A percentile compares a stretch with the other conserved stretches of the same genome.
These are phyloP conservation scores for Corydoras sp. DNA, from an alignment of 2,113 vertebrate genomes.

Conservation along the genomic window DNA sequence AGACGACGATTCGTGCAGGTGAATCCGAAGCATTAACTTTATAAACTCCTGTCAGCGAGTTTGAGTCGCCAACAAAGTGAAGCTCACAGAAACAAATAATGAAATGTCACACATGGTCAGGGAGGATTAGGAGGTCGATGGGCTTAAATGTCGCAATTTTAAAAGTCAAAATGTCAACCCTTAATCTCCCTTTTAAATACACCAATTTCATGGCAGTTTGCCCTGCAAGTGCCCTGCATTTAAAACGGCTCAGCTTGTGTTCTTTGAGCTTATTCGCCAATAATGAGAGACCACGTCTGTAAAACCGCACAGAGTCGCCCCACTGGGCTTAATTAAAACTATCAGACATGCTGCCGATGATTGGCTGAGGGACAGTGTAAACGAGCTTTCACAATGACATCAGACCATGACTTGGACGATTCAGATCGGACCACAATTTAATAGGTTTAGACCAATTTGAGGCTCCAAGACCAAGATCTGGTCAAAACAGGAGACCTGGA, in stretches of 20 bases:
- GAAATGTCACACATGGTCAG: slow-evolving; percentile 41
- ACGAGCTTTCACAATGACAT: background rate
- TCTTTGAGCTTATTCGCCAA: background rate
- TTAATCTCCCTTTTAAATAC: slow-evolving; percentile 44
- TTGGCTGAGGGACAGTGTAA: background rate
- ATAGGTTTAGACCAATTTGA: too few species aligned
- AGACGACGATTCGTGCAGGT: background rate
- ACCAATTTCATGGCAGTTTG: slow-evolving; percentile 41
- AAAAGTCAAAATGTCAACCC: slow-evolving; percentile 45
- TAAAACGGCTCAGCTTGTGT: slow-evolving; percentile 14
- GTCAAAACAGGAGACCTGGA: too few species aligned
- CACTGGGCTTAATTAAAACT: slow-evolving; percentile 2
- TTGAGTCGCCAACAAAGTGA: background rate
- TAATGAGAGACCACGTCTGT: background rate
- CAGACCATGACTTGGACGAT: background rate
- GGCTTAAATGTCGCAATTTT: slow-evolving; percentile 37
- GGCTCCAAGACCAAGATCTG: too few species aligned
- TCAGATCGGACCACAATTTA: too few species aligned
- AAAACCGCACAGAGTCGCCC: background rate
- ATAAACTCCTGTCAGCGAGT: background rate
- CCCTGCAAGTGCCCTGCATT: slow-evolving; percentile 34
- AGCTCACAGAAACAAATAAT: slow-evolving; percentile 31
- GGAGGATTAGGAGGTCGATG: slow-evolving; percentile 36
- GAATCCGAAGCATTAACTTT: background rate
- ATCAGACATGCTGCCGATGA: background rate